Conservation (phyloP, 2,797 vertebrate species). For the Enteromius afrohamiltoni region DNA sequence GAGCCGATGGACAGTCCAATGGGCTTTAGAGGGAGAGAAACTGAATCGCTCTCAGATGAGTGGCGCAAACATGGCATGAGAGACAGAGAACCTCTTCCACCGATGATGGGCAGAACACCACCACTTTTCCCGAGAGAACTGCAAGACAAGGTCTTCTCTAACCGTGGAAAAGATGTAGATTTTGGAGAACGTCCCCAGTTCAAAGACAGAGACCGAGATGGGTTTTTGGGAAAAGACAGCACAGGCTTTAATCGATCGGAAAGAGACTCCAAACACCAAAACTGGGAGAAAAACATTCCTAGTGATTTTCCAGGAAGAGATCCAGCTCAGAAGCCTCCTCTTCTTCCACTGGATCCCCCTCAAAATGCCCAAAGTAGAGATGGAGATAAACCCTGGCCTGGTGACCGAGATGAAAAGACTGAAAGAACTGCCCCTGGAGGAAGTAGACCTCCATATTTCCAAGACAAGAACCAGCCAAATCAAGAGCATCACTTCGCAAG, state of each 20-base stretch:
- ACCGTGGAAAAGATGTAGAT: slow-evolving; percentile 69
- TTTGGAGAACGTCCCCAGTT: slow-evolving; percentile 67
- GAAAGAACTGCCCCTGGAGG: slow-evolving; percentile 61
- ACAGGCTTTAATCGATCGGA: slow-evolving; percentile 65
- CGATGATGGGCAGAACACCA: slow-evolving; percentile 69
- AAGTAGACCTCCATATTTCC: slow-evolving; percentile 65
- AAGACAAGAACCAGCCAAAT: slow-evolving; percentile 67
- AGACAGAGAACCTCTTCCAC: slow-evolving; percentile 70
- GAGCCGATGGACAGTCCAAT: slow-evolving; percentile 68
- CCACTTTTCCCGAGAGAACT: slow-evolving; percentile 70
- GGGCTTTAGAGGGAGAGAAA: slow-evolving; percentile 77
- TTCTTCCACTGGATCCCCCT: slow-evolving; percentile 62
- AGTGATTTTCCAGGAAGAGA: slow-evolving; percentile 66
- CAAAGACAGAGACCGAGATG: slow-evolving; percentile 69
- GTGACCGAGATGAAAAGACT: slow-evolving; percentile 69
- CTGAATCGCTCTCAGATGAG: slow-evolving; percentile 79
- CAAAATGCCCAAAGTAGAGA: slow-evolving; percentile 67
- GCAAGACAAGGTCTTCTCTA: slow-evolving; percentile 76
- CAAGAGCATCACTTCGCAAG: slow-evolving; percentile 60
- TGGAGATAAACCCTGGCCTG: slow-evolving; percentile 74
- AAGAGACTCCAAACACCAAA: slow-evolving; percentile 55
- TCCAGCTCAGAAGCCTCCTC: slow-evolving; percentile 66
- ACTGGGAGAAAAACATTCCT: slow-evolving; percentile 62
- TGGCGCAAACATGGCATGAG: slow-evolving; percentile 84
- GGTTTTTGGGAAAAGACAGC: slow-evolving; percentile 70